Evolutionary conservation across 1,140 invertebrate genomes (phyloP).

Genomic region (Tetragnatha versicolor): DNA sequence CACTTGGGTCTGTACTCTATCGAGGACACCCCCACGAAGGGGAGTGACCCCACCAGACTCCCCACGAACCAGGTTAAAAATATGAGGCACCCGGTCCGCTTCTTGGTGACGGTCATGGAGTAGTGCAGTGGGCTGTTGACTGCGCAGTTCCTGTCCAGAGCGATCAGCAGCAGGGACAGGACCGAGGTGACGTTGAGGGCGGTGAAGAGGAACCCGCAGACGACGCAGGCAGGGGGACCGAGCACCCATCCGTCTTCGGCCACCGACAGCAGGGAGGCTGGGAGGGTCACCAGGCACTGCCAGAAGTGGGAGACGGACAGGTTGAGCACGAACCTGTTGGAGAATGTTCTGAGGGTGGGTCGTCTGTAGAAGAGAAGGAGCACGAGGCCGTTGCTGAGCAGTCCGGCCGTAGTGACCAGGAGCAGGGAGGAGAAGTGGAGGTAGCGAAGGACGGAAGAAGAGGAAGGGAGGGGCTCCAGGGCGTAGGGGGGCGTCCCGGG

Average conservation of each 20-base stretch:
- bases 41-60: constrained; percentile 29
- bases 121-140: constrained; percentile 87
- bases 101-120: constrained; percentile 76
- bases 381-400: constrained; percentile 68
- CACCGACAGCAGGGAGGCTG: constrained; percentile 67
- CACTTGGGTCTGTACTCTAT: constrained; percentile 25
- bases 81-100: constrained; percentile 75
- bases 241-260: constrained; percentile 62
- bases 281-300: constrained; percentile 71
- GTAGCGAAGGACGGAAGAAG: constrained; percentile 9
- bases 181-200: constrained; percentile 69
- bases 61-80: constrained; percentile 61
- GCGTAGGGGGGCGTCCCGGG: background rate
- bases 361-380: constrained; percentile 70
- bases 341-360: constrained; percentile 70
- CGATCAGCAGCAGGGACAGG: constrained; percentile 80
- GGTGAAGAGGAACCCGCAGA: constrained; percentile 67
- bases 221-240: constrained; percentile 64
- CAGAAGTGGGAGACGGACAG: constrained; percentile 73
- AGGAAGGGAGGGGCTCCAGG: background rate
- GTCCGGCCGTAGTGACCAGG: constrained; percentile 62
- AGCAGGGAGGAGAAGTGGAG: constrained; percentile 51
- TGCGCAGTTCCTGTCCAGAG: constrained; percentile 85
- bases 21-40: background rate
- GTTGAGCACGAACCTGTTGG: constrained; percentile 76